Percentiles rank a stretch among this genome's conserved stretches.
Conservation (phyloP, 2,797 vertebrate species). For the Eulemur coronatus region DNA sequence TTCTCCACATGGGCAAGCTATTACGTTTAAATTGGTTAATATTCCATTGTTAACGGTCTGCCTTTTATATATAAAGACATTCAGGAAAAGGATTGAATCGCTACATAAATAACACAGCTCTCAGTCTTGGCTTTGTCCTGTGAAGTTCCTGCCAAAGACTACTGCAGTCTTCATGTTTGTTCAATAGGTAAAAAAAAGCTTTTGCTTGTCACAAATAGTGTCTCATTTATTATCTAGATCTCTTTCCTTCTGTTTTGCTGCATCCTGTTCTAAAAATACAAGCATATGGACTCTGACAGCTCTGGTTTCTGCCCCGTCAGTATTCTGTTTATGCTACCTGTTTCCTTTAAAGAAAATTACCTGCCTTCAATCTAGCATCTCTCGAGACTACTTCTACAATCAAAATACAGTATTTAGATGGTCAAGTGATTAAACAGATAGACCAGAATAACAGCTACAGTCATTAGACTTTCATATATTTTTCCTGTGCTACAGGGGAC, state of each 20-base stretch:
- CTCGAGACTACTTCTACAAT: constrained; percentile 51
- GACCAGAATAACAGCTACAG: neutral
- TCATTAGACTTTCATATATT: neutral
- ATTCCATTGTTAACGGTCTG: constrained; percentile 63
- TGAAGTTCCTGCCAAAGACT: constrained; percentile 78
- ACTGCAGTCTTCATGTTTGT: constrained; percentile 80
- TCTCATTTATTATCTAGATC: constrained; percentile 68
- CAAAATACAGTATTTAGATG: constrained; percentile 65
- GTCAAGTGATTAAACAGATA: constrained; percentile 61
- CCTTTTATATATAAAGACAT: constrained; percentile 31
- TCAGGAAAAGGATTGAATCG: constrained; percentile 42
- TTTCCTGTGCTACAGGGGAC: constrained; percentile 28
- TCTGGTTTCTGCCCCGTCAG: constrained; percentile 25
- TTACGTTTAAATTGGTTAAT: constrained; percentile 59
- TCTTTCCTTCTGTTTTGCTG: constrained; percentile 67
- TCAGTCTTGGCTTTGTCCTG: constrained; percentile 79
- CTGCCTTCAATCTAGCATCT: constrained; percentile 37
- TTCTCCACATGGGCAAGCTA: constrained; percentile 36
- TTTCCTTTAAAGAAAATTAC: constrained; percentile 58
- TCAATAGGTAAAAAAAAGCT: constrained; percentile 79
- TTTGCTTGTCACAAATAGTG: constrained; percentile 75
- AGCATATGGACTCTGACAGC: constrained; percentile 36
- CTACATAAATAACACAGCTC: constrained; percentile 58
- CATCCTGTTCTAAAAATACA: constrained; percentile 68
- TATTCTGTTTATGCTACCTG: constrained; percentile 51